A percentile compares a stretch with the other conserved stretches of the same genome.
These are phyloP conservation scores for Sigmodon hispidus DNA, from an alignment of 2,113 vertebrate species.

Conservation along the genomic window DNA sequence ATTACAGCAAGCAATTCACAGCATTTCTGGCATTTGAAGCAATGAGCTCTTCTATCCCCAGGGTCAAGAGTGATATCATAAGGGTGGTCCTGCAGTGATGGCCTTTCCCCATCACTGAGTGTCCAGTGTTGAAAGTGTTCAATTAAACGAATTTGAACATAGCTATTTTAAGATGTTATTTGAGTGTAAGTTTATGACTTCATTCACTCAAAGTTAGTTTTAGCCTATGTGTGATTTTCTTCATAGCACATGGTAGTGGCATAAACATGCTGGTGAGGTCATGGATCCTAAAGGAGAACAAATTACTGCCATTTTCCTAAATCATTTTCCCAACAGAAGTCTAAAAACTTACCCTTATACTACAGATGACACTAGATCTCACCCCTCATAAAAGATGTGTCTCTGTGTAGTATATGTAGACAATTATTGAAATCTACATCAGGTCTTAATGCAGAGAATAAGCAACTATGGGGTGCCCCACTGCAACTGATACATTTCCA, in stretches of 20 bases:
- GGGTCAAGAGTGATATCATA: not conserved
- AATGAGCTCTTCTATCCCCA: not conserved
- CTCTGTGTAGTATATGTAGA: not conserved
- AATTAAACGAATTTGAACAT: not conserved
- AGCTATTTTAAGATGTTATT: not conserved
- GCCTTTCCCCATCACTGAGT: not conserved
- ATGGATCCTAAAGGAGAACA: not conserved
- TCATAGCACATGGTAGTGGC: not conserved
- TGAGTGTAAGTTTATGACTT: not conserved
- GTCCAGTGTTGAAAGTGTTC: not conserved
- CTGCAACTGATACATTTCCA: not conserved
- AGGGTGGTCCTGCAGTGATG: not conserved
- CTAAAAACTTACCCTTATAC: not conserved
- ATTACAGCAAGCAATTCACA: not conserved
- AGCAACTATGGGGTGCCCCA: not conserved
- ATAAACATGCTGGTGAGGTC: not conserved
- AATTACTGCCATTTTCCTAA: not conserved
- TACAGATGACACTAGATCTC: not conserved
- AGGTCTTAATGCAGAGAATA: not conserved
- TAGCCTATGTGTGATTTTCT: rapidly evolving
- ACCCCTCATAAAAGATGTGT: not conserved
- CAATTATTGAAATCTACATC: not conserved
- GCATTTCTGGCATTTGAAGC: not conserved
- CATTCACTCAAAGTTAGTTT: not conserved
- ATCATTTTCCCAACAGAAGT: not conserved